Base-by-base conservation (phyloP, 2,797 vertebrate genomes). In the Silurus lanzhouensis region DNA sequence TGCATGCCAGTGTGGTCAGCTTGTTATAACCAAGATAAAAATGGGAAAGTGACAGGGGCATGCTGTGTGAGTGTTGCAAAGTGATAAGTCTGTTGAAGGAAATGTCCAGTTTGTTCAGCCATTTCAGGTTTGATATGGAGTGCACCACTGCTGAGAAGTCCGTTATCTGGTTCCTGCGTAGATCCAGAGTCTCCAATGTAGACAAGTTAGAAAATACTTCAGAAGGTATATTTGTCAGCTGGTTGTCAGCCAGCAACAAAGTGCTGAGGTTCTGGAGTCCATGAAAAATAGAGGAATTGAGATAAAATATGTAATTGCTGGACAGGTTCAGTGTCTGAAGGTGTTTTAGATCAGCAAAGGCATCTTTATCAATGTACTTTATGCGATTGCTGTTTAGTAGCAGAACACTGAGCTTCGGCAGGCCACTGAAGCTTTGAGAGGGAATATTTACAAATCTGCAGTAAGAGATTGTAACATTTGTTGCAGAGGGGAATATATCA, bases 281-380 rank as follows among this genome's bases (percentile, higher is more conserved):
- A 27, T 87, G 4, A 89, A 97, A 96, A 25, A 92, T 64, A 15
- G 13, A 81, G 0, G 83, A 82, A 25, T 82, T 85, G 68, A 95
- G 91, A 63, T 71, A 19, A 75, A 82, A 52, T 84, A 96, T 90
- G 0, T 84, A 20, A 89, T 95, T 96, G 71, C 81, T 90, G 14
- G 93, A 92, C 78, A 96, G 74, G 88, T 95, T 95, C n/a, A 96
- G 89, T 82, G 76, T 85, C 60, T 89, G 64, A 20, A 96, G 92
- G 14, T 91, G 88, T 82, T 70, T 2, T 80, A 96, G 87, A 52
- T 89, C 89, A 58, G 85, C 80, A 87, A 96, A 95, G 58, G 93
- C 92, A n/a, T 85, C 84, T 14, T 70, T 48, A 19, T 80, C 48
- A 4, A 94, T 91, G 1, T 0, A 31, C 0, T 0, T 86, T 31